A percentile compares a stretch with the other conserved stretches of the same genome.
Evolutionary conservation across 2,113 vertebrate species (phyloP).

Genomic region (Erpornis zantholeuca): DNA sequence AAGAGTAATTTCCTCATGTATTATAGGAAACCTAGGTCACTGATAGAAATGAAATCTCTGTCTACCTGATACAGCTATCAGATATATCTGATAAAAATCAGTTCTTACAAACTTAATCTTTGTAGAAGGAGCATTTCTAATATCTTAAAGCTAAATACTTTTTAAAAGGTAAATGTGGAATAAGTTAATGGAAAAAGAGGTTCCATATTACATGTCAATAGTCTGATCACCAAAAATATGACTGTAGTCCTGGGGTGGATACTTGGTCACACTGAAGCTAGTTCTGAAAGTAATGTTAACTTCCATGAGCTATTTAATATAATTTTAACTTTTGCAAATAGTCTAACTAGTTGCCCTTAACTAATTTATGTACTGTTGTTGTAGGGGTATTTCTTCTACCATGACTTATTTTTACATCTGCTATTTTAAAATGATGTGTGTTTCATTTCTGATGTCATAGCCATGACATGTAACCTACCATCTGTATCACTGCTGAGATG

Average conservation of each 20-base stretch:
- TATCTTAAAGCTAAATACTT: neutral
- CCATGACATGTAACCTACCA: neutral
- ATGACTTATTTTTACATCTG: neutral
- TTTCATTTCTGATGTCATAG: conserved; percentile 11
- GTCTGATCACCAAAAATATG: neutral
- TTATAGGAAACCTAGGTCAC: neutral
- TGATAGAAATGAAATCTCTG: neutral
- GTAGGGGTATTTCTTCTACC: neutral
- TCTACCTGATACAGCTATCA: neutral
- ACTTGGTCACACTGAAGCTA: neutral
- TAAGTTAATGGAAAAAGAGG: neutral
- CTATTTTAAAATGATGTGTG: neutral
- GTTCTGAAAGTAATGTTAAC: neutral
- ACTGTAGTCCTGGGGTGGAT: neutral
- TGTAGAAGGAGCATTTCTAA: neutral
- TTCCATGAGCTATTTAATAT: neutral
- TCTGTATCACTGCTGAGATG: neutral
- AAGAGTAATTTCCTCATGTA: neutral
- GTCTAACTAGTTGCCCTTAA: neutral
- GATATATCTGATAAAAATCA: neutral
- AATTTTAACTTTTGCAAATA: neutral
- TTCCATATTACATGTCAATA: neutral
- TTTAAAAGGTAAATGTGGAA: neutral
- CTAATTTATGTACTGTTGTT: neutral
- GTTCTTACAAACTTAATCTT: neutral